Evolutionary conservation across 2,113 vertebrate species (phyloP).

Genomic region (Strix aluco): DNA sequence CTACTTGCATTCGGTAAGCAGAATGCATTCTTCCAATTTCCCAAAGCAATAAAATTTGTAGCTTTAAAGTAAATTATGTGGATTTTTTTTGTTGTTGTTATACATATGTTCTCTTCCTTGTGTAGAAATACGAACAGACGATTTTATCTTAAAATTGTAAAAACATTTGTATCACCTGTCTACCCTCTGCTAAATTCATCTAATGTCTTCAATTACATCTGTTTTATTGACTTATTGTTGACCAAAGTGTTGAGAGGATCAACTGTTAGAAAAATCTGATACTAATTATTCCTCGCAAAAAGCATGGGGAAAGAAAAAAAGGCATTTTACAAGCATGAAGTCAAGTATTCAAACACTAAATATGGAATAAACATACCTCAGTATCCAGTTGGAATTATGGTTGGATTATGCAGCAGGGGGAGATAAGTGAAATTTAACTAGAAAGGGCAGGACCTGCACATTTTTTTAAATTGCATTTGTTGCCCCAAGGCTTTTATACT

Average conservation of each 20-base stretch:
- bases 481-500: slow-evolving; percentile 16
- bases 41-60: background rate
- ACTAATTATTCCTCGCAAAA: background rate
- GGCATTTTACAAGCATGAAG: background rate
- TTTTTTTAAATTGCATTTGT: slow-evolving; percentile 32
- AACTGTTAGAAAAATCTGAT: background rate
- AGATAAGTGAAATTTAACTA: slow-evolving; percentile 36
- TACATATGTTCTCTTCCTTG: background rate
- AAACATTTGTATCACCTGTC: background rate
- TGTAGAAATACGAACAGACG: background rate
- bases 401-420: background rate
- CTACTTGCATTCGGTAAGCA: background rate
- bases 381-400: background rate
- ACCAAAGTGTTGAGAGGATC: background rate
- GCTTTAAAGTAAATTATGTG: background rate
- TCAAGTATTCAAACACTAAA: background rate
- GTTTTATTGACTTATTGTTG: background rate
- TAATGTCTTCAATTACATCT: background rate
- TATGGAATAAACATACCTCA: background rate
- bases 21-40: background rate
- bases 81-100: background rate
- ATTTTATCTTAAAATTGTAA: background rate
- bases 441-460: slow-evolving; percentile 32
- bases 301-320: background rate
- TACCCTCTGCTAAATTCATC: background rate